Evolutionary conservation across 2,888 invertebrate genomes (phyloP), one percentile per base, ranked within the genome.

Genomic region (Holacanthella duospinosa): DNA sequence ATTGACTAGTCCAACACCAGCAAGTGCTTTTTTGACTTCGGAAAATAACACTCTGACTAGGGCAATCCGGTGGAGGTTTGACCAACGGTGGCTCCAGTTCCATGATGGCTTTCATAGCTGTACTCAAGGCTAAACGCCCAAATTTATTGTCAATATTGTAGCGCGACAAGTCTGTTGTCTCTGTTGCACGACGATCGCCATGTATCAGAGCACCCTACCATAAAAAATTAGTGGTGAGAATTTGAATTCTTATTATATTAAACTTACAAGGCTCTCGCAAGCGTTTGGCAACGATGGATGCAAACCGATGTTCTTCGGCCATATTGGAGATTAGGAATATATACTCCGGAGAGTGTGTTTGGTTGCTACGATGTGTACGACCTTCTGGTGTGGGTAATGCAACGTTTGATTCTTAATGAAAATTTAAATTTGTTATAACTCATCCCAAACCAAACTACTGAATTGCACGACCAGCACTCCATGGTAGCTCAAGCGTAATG

Each of bases 81-180:
- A 93, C 92, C 71, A 92, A 79, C 1, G 93, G 89, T 55, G 82
- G 75, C 77, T 90, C 91, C 77, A 88, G 88, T 75, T 90, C 89
- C 87, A 95, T 89, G 59, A 97, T 88, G 0, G 93, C 89, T 76
- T 90, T 91, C 92, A 97, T 93, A 58, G 94, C 92, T 26, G 91
- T 85, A 78, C 99, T 96, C 21, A 99, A 80, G 0, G 97, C 96
- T 57, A 88, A 81, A 44, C 95, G 84, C 19, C 97, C 97, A 76
- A 90, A 93, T 78, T 94, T 95, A 78, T 94, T 99, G 78, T 99
- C 97, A 74, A 99, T 93, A 76, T 99, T 99, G 79, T 97, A 99
- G 78, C 93, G 90, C 68, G 92, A 92, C 61, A 99, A 84, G 81
- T 99, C 97, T 63, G 97, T 80, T 0, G 93, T 88, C 80, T 99